Evolutionary conservation across 2,888 invertebrate genomes (phyloP), one percentile per base, ranked within the genome.

Genomic region (Platynereis dumerilii): DNA sequence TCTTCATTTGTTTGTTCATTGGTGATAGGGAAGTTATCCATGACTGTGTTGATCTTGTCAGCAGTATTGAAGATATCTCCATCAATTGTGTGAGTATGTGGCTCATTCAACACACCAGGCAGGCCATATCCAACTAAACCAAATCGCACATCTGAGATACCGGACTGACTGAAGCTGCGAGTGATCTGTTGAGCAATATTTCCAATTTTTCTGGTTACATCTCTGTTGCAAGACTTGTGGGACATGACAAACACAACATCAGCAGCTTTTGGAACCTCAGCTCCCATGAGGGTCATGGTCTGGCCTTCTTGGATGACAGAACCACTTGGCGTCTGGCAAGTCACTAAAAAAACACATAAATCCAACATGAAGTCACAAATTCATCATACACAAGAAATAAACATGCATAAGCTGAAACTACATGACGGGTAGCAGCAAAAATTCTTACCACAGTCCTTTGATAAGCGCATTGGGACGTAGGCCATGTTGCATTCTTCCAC

Each of bases 191-290:
- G 71, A 12, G 77, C 79, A 10, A 83, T 60, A 2, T 69, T 66
- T 34, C 73, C 71, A 2, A 84, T 74, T 45, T 78, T 76, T 64
- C 73, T 63, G 29, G 75, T 87, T 0, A 92, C 82, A 72, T 91
- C 89, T 69, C 86, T 86, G 85, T 95, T 96, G 82, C 96, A 96
- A 5, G 87, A 86, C 73, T 91, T 91, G 1, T 94, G 93, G 79
- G 95, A 94, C 10, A 94, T 88, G 0, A 91, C 87, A 63, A 95
- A 86, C 0, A 95, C 86, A 64, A 95, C 87, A 78, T 95, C 95
- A 1, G 92, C 94, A 69, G 92, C 88, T 69, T 90, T 90, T 68
- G 87, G 87, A 0, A 92, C 67, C 0, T 76, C 2, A 72, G 73
- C 17, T 70, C 68, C 73, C 27, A 66, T 70, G 26, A 90, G 87